Conservation (phyloP, 1,140 invertebrate genomes). For the Bombus cullumanus region DNA sequence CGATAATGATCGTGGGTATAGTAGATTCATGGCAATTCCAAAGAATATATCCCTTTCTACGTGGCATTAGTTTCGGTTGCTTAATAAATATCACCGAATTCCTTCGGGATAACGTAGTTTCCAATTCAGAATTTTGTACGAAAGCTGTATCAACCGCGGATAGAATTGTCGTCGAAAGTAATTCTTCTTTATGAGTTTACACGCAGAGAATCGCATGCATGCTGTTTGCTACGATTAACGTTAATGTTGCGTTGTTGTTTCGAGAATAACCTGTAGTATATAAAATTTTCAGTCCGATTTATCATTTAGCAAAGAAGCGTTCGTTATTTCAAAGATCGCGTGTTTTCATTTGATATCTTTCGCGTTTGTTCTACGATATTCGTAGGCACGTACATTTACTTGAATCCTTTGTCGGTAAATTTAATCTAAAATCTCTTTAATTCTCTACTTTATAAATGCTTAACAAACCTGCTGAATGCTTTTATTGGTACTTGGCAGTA, state of each 20-base stretch:
- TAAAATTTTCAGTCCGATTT: background rate
- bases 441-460: background rate
- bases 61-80: constrained; percentile 25
- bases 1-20: constrained; percentile 49
- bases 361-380: too few species aligned
- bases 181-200: background rate
- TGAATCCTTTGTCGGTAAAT: background rate
- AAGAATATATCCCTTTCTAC: constrained; percentile 30
- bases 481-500: background rate
- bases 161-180: background rate
- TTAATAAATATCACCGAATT: constrained; percentile 34
- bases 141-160: too few species aligned
- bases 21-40: constrained; percentile 58
- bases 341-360: background rate
- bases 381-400: background rate
- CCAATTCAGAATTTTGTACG: background rate
- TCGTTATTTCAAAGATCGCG: background rate
- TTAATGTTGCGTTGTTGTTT: background rate
- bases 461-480: background rate
- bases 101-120: constrained; percentile 12
- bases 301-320: background rate
- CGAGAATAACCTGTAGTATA: too few species aligned
- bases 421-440: background rate
- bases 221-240: background rate
- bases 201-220: background rate